Evolutionary conservation across 2,888 invertebrate species (phyloP).

Genomic region (Allacma fusca): DNA sequence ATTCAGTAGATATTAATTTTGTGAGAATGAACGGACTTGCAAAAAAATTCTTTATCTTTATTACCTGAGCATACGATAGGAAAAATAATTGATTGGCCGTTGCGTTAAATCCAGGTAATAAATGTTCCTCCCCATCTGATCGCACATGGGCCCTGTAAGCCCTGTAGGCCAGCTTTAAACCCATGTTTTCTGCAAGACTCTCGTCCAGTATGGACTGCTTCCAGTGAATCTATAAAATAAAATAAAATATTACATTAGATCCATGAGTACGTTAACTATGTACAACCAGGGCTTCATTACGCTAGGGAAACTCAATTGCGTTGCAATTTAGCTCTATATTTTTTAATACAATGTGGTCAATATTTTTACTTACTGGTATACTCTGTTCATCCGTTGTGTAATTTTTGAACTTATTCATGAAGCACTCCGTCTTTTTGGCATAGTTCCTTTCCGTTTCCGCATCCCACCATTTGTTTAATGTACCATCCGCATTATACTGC

Average conservation of each 20-base stretch:
- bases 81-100: conserved; percentile 50
- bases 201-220: conserved; percentile 30
- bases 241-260: neutral
- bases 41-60: neutral
- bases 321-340: too few relatives aligned
- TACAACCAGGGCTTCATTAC: too few relatives aligned
- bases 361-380: neutral
- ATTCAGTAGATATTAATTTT: too few relatives aligned
- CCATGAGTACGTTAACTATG: too few relatives aligned
- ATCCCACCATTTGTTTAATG: conserved; percentile 49
- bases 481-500: conserved; percentile 43
- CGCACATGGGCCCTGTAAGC: conserved; percentile 27
- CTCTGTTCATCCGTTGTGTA: neutral
- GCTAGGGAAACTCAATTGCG: too few relatives aligned
- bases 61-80: conserved; percentile 49
- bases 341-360: too few relatives aligned
- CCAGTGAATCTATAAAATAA: conserved; percentile 42
- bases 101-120: conserved; percentile 45
- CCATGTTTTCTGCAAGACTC: conserved; percentile 41
- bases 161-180: conserved; percentile 40
- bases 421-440: conserved; percentile 43
- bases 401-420: conserved; percentile 37
- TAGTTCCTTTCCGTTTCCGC: conserved; percentile 49
- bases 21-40: neutral
- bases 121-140: conserved; percentile 22